Base-by-base conservation (phyloP, 2,113 vertebrate species). In the Menidia beryllina region DNA sequence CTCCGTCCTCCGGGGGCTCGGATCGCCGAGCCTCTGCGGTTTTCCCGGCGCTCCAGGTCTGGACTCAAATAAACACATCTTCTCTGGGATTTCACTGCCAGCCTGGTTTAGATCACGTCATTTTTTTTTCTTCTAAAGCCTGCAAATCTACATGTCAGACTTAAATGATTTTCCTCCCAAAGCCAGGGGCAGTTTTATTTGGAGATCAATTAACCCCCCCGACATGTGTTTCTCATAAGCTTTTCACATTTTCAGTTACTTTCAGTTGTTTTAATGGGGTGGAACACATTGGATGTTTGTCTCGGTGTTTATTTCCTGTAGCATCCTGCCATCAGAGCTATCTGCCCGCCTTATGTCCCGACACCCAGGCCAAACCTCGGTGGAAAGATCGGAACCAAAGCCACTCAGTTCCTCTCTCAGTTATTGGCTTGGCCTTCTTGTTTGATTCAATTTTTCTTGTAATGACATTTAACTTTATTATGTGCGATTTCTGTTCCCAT, bases 201-300 rank as follows among this genome's bases (percentile, higher is more conserved):
- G 83, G 81, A 41, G 55, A 86, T 50, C 48, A 83, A 85, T 91
- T 89, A 86, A 78, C 59, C 63, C 20, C n/a, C 43, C 45, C 21
- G 21, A 79, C 90, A 91, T 87, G 30, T 87, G 89, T 86, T 91
- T 91, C 64, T 73, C 63, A 87, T 91, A 77, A 72, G 49, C 49
- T 72, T 82, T 86, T 86, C 77, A 82, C 82, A 80, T 89, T 86
- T 86, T 45, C 56, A 77, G 52, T 85, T 83, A 64, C 59, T 56
- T 72, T 75, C 30, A 76, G 68, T 88, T 87, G 49, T 72, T 69
- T 51, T 68, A 83, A 66, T 30, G 53, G 26, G 41, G 38, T 55
- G 63, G 51, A 68, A 77, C 51, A 69, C n/a, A 38, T 17, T 45
- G 45, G 25, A 41, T 83, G 82, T 86, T 90, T 89, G 73, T 79